Conservation (phyloP, 2,888 invertebrate genomes). For the Microctonus brassicae region DNA sequence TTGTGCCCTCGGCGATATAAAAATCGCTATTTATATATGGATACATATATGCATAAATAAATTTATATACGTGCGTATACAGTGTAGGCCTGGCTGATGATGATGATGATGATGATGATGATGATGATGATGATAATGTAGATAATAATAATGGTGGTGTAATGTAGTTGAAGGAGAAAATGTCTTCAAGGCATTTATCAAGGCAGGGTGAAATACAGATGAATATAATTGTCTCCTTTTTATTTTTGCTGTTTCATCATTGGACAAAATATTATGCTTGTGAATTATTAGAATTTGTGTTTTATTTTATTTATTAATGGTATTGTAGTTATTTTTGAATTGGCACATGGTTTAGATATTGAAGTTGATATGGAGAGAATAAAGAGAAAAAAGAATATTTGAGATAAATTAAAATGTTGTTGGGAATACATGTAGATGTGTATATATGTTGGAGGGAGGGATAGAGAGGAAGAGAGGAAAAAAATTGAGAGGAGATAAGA, state of each 20-base stretch:
- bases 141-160: not conserved
- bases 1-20: constrained; percentile 47
- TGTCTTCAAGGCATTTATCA: not conserved
- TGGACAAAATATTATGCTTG: not conserved
- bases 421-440: not conserved
- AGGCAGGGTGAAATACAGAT: no score
- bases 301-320: not conserved
- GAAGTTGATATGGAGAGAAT: not conserved
- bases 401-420: not conserved
- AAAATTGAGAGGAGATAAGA: not conserved
- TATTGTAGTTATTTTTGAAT: not conserved
- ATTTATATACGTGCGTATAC: no score
- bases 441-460: not conserved
- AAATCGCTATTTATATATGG: not conserved
- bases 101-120: not conserved
- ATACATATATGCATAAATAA: not conserved
- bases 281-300: not conserved
- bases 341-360: not conserved
- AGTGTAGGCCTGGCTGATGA: not conserved
- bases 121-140: not conserved
- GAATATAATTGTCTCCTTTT: not conserved
- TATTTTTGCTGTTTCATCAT: not conserved
- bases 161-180: constrained; percentile 3
- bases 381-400: not conserved
- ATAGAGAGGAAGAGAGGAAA: constrained; percentile 9